Evolutionary conservation across 2,888 invertebrate species (phyloP), one percentile per base, ranked within the genome.

Genomic region (Lottia scabra): DNA sequence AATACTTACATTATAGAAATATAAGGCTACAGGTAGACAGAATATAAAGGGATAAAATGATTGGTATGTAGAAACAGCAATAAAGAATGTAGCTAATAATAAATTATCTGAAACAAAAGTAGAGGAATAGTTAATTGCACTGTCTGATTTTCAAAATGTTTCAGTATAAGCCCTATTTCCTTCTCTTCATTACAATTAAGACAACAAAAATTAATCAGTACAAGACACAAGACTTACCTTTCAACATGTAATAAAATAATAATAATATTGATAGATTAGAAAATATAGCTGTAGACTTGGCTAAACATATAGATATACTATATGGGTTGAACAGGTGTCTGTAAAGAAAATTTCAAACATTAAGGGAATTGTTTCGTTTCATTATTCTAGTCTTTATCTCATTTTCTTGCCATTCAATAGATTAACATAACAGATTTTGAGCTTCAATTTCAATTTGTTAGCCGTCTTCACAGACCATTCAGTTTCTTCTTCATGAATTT

Each of bases 261-360:
- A 93, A 83, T 0, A 96, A 93, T 43, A 96, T 91, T 65, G 95
- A 91, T n/a, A 97, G 91, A 90, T 98, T 98, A 82, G 94, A 94
- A 80, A 97, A 93, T 15, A 96, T 95, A 1, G 96, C 96, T 2
- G 97, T 97, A 0, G 97, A 96, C 89, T 94, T 93, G 13, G 95
- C 96, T 44, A 94, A 93, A 90, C 97, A 98, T 83, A 94, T 95
- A 70, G 96, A 91, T 72, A 98, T 92, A 44, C 94, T 93, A 87
- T 95, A 95, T 0, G 98, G 98, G 90, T 96, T 97, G 83, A 96
- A 95, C 63, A 97, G 91, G 90, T 96, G 97, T 19, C 87, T 86
- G 79, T 10, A 38, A 38, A 38, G 38, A 38, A 5, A 38, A 38
- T 8, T 38, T 38, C 38, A 38, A 30, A 38, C 38, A 38, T 38